These are phyloP conservation scores for Dynastes tityus DNA, from an alignment of 2,888 invertebrate species.

Conservation along the genomic window DNA sequence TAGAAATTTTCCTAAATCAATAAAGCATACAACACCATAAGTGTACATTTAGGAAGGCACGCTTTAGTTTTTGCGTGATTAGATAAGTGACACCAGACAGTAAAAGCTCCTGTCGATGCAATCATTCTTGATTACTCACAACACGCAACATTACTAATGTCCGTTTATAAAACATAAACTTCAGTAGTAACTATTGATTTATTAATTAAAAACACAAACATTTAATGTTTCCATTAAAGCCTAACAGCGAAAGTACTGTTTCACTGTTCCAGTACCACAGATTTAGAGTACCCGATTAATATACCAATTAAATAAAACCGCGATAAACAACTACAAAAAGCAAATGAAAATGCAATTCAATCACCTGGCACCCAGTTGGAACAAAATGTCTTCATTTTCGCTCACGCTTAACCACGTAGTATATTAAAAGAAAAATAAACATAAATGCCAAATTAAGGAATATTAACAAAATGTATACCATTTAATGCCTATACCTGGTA, in stretches of 20 bases:
- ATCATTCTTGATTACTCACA: slow-evolving; percentile 56
- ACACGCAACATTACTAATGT: slow-evolving; percentile 57
- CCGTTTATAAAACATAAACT: slow-evolving; percentile 49
- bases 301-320: too few species aligned
- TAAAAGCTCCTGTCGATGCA: slow-evolving; percentile 59
- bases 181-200: slow-evolving; percentile 40
- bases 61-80: slow-evolving; percentile 52
- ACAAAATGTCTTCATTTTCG: too few species aligned
- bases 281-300: too few species aligned
- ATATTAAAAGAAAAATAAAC: too few species aligned
- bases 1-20: slow-evolving; percentile 16
- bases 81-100: slow-evolving; percentile 57
- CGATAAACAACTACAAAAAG: too few species aligned
- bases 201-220: slow-evolving; percentile 44
- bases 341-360: too few species aligned
- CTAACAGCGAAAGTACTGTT: neutral
- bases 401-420: too few species aligned
- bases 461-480: too few species aligned
- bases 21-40: neutral
- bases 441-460: too few species aligned
- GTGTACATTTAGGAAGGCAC: slow-evolving; percentile 4
- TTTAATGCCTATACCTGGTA: too few species aligned
- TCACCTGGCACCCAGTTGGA: too few species aligned
- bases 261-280: too few species aligned
- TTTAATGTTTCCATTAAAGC: slow-evolving; percentile 27